Evolutionary conservation across 1,140 invertebrate species (phyloP), one percentile per base, ranked within the genome.

Genomic region (Sesamia nonagrioides): DNA sequence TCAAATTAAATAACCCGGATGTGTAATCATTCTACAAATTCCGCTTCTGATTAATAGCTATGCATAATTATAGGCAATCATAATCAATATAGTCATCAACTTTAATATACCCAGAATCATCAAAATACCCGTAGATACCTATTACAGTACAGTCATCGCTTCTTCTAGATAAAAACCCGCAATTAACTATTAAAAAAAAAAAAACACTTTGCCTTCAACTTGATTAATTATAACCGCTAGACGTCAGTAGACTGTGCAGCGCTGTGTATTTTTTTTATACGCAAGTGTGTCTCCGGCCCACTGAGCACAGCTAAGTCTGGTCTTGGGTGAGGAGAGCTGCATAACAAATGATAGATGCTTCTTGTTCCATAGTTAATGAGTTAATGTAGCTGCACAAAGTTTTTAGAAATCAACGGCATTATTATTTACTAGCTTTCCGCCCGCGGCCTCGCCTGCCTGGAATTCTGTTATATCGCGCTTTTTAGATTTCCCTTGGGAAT

Each of bases 171-270:
- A 56, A 56, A 21, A 21, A 5, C 6, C 6, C 6, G 7, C n/a
- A 33, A 58, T 13, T 13, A 58, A 21, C 27, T n/a, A 33, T 18
- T 33, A 58, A 33, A 15, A 40, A 40, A 6, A 17, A 18, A 9
- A 40, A 45, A 66, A 66, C 42, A 21, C 1, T 42, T 18, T 21
- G 40, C 40, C 40, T 66, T 45, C 61, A 66, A 66, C 35, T 45
- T 66, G 37, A 66, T 66, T 45, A 66, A 66, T 66, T 45, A 66
- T 6, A 21, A 8, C 69, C 50, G 69, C n/a, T 72, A 72, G 69
- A 1, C 69, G n/a, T 21, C 52, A 72, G 11, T 35, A 40, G 52
- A 72, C 45, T 71, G 68, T 71, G 48, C 48, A 52, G 9, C 27
- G 61, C 52, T 54, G 52, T 45, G 27, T 21, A 66, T 7, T 66